Evolutionary conservation across 2,888 invertebrate species (phyloP).

Genomic region (Parnassius apollo): DNA sequence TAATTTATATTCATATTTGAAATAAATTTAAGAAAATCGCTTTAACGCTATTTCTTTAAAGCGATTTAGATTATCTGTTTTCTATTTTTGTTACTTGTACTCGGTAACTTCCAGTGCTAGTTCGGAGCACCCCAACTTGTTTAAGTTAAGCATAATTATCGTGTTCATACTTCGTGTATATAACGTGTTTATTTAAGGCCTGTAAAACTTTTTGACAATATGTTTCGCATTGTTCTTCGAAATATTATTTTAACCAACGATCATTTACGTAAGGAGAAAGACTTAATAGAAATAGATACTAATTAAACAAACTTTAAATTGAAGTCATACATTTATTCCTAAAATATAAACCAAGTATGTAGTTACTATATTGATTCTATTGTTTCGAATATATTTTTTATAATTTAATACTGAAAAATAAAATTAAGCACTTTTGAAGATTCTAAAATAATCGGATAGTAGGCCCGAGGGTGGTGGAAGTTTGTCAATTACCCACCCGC

Average conservation of each 20-base stretch:
- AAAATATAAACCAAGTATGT: too few relatives aligned
- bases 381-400: background rate
- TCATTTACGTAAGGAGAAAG: too few relatives aligned
- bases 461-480: constrained; percentile 49
- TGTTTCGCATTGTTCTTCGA: too few relatives aligned
- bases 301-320: too few relatives aligned
- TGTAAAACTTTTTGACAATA: constrained; percentile 41
- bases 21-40: constrained; percentile 57
- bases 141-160: constrained; percentile 49
- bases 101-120: constrained; percentile 42
- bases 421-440: constrained; percentile 45
- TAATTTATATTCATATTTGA: constrained; percentile 30
- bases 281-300: too few relatives aligned
- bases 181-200: constrained; percentile 48
- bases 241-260: too few relatives aligned
- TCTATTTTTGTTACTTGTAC: constrained; percentile 2
- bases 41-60: constrained; percentile 56
- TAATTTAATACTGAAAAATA: background rate
- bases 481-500: constrained; percentile 64
- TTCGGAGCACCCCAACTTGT: constrained; percentile 47
- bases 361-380: too few relatives aligned
- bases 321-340: too few relatives aligned
- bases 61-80: constrained; percentile 66
- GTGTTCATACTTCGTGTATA: constrained; percentile 41
- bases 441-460: constrained; percentile 66